Base-by-base conservation (phyloP, 1,140 invertebrate species). In the Liolophura sinensis region DNA sequence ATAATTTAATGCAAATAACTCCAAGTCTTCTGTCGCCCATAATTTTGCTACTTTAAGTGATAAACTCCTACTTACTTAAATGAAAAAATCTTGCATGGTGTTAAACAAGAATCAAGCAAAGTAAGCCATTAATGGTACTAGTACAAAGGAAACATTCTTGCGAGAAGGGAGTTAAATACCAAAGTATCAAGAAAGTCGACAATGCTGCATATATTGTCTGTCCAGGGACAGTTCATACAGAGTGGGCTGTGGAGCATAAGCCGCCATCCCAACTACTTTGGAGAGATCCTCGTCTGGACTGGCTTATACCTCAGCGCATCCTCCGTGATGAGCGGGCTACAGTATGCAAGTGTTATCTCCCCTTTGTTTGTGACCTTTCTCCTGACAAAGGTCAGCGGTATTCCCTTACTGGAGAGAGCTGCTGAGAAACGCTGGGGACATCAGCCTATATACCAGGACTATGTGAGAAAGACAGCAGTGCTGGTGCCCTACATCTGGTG, bases 211-310 rank as follows among this genome's bases (percentile, higher is more conserved):
- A 9, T 40, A 3, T 40, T 40, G 31, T 5, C 3, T 47, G 69
- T 76, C 6, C 61, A 81, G 79, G 76, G 73, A 22, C 72, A 71
- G 51, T 81, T 80, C 65, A 81, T 81, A 14, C 55, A 49, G 6
- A 57, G 66, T 60, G 92, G 94, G 12, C 84, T 97, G 14, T 97
- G 95, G 95, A 89, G 90, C 57, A 77, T 95, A 15, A 95, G 93
- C 0, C 88, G 94, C 64, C 94, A 97, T 85, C 95, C 95, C 0
- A 97, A 97, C 82, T 97, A 97, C 79, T 95, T 97, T 82, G 95
- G 95, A 1, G 95, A 97, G 85, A 93, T 97, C 46, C 87, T 95
- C 0, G 88, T 96, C 22, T 97, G 94, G 94, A 94, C 92, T 90
- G 94, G 94, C 0, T 91, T 96, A 52, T 97, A 95, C 78, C 88